Conservation (phyloP, 2,113 vertebrate genomes). For the Etia nguti region DNA sequence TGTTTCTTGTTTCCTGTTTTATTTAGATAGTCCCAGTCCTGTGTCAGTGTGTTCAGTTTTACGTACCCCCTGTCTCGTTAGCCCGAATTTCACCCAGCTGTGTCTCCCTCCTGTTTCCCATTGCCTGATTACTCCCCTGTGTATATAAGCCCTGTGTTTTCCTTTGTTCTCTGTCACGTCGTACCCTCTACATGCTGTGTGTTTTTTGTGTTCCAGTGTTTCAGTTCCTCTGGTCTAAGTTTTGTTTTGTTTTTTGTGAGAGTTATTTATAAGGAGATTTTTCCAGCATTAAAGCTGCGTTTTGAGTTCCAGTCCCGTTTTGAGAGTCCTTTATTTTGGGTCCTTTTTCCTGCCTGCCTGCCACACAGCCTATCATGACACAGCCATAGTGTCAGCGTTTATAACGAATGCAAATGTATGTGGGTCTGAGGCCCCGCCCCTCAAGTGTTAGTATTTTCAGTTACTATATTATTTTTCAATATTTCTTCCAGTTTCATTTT, state of each 20-base stretch:
- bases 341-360: neutral
- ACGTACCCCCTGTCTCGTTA: neutral
- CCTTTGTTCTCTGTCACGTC: neutral
- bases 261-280: neutral
- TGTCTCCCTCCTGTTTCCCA: neutral
- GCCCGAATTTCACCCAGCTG: neutral
- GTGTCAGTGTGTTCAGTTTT: fast-evolving
- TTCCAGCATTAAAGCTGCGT: fast-evolving
- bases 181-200: neutral
- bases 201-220: fast-evolving
- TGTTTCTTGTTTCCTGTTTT: neutral
- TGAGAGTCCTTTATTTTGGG: neutral
- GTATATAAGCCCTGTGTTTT: neutral
- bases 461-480: too few relatives aligned
- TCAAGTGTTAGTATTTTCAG: too few relatives aligned
- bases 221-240: neutral
- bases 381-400: too few relatives aligned
- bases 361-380: neutral
- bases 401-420: too few relatives aligned
- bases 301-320: neutral
- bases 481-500: too few relatives aligned
- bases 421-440: too few relatives aligned
- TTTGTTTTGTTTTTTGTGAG: neutral
- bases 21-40: neutral
- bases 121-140: neutral